Evolutionary conservation across 2,797 vertebrate genomes (phyloP).

Genomic region (Myoxocephalus aenaeus): DNA sequence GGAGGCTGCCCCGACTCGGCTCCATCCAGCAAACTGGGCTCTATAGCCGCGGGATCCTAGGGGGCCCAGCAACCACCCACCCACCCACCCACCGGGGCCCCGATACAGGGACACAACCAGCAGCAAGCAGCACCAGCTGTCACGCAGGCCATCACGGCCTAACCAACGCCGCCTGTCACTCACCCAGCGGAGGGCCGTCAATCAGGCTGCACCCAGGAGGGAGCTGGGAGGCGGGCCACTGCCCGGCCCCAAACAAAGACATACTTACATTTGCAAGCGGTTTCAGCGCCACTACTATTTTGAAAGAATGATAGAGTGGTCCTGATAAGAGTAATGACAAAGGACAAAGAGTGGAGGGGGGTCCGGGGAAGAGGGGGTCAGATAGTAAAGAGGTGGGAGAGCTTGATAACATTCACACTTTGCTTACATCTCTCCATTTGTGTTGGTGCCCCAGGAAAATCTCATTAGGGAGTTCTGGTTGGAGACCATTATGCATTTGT

Average conservation of each 20-base stretch:
- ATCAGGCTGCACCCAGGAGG: conserved; percentile 82
- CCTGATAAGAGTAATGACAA: conserved; percentile 86
- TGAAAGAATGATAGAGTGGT: conserved; percentile 85
- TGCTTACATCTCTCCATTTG: conserved; percentile 83
- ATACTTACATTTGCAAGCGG: conserved; percentile 84
- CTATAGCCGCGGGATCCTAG: conserved; percentile 43
- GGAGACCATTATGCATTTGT: conserved; percentile 45
- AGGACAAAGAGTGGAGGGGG: conserved; percentile 73
- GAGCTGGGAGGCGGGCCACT: conserved; percentile 71
- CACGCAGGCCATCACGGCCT: conserved; percentile 67
- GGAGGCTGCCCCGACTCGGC: conserved; percentile 42
- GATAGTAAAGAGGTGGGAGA: conserved; percentile 80
- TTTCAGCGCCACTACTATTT: conserved; percentile 75
- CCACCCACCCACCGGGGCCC: background rate
- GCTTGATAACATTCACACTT: conserved; percentile 85
- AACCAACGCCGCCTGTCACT: conserved; percentile 84
- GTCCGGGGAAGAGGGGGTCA: conserved; percentile 64
- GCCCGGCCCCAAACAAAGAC: conserved; percentile 82
- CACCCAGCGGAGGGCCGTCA: conserved; percentile 85
- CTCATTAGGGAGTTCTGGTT: conserved; percentile 73
- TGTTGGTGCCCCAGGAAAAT: conserved; percentile 75
- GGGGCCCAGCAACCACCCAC: conserved; percentile 41
- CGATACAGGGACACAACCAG: conserved; percentile 16
- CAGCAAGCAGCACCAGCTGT: conserved; percentile 71
- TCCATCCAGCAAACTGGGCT: conserved; percentile 39